Evolutionary conservation across 2,888 invertebrate species (phyloP).

Genomic region (Clanis bilineata): DNA sequence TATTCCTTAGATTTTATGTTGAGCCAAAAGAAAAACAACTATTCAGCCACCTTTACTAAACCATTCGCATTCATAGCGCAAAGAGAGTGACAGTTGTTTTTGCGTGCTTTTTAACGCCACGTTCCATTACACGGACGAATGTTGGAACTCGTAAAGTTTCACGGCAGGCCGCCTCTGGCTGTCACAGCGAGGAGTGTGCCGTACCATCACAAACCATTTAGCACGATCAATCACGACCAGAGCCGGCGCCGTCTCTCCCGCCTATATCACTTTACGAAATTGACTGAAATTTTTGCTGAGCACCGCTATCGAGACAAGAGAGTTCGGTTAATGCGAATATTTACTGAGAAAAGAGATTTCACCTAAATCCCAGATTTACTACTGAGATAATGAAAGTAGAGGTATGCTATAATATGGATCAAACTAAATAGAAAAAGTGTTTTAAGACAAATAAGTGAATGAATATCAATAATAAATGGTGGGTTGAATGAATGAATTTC

Average conservation of each 20-base stretch:
- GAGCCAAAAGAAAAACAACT: too few relatives aligned
- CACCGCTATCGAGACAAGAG: conserved; percentile 19
- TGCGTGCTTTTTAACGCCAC: neutral
- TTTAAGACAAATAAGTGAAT: too few relatives aligned
- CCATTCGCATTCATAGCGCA: neutral
- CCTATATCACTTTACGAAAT: conserved; percentile 64
- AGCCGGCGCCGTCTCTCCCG: conserved; percentile 47
- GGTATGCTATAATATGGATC: neutral
- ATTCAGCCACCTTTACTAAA: neutral
- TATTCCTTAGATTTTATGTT: too few relatives aligned
- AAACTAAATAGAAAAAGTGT: neutral
- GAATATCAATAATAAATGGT: too few relatives aligned
- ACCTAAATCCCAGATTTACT: conserved; percentile 22
- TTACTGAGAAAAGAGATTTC: conserved; percentile 7
- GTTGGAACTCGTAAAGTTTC: conserved; percentile 56
- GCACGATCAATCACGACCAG: conserved; percentile 64
- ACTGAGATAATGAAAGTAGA: conserved; percentile 20
- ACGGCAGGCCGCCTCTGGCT: conserved; percentile 52
- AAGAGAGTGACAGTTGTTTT: conserved; percentile 1
- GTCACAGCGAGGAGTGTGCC: conserved; percentile 38
- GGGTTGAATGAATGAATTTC: too few relatives aligned
- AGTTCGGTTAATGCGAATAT: conserved; percentile 7
- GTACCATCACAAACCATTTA: conserved; percentile 63
- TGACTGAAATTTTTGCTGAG: conserved; percentile 57
- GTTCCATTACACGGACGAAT: conserved; percentile 14